Evolutionary conservation across 1,140 invertebrate species (phyloP), one percentile per base, ranked within the genome.

Genomic region (Bathynomus jamesi): DNA sequence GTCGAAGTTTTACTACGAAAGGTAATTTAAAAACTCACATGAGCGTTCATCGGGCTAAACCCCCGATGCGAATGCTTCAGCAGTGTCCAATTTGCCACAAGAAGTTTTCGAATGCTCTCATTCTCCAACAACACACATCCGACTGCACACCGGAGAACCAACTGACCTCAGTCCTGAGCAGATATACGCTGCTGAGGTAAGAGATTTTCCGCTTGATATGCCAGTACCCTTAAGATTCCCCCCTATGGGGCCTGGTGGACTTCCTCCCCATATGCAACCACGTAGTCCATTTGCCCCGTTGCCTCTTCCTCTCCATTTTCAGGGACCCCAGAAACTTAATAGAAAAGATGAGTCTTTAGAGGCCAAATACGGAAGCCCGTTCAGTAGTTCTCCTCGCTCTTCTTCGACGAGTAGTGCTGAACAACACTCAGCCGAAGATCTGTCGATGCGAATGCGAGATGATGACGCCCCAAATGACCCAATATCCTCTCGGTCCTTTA

Each of bases 11-110:
- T 83, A 98, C 95, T 13, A 99, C 96, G 5, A 98, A 98, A 84
- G 96, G 97, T 27, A 99, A 99, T 83, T 85, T 99, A 62, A 99
- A 99, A 83, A 99, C 96, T 0, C 97, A 99, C 83, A 99, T 99
- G 96, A 95, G 96, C 60, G 96, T 99, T 17, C 96, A 99, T 84
- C 86, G 96, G 87, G 83, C 94, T 40, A 96, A 96, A 79, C 93
- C 93, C 72, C 94, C 95, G 0, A 88, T 95, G 81, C 83, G 95
- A 67, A 91, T 96, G 78, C 87, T 96, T 73, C 95, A 98, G 81
- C 95, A 98, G 82, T 99, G 96, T 83, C 96, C 96, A 0, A 95
- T 99, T 10, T 99, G 96, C 83, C 95, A 98, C 84, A 98, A 98
- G 83, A 95, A 95, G 80, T 98, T 97, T 84, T 92, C 95, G 30